These are phyloP conservation scores for Cantharis nigra DNA, from an alignment of 2,888 invertebrate species.

Conservation along the genomic window DNA sequence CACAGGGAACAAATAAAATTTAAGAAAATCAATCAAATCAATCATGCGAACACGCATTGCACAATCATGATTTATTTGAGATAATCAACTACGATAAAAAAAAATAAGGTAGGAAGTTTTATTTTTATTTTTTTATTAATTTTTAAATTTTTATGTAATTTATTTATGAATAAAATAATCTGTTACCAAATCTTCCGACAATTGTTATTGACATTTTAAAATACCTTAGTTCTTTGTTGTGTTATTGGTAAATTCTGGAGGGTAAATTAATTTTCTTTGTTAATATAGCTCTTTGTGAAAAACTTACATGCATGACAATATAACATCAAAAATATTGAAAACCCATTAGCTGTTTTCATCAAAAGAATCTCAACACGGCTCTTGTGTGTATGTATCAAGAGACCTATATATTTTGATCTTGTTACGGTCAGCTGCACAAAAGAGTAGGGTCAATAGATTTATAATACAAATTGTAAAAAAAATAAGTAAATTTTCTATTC, in stretches of 20 bases:
- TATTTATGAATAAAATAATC: no score
- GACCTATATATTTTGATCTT: slow-evolving; percentile 21
- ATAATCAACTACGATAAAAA: not conserved
- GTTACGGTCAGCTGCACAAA: slow-evolving; percentile 18
- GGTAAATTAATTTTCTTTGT: not conserved
- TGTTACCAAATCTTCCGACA: not conserved
- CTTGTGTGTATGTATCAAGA: slow-evolving; percentile 7
- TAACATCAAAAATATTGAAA: slow-evolving; percentile 20
- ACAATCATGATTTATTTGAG: not conserved
- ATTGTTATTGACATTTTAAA: not conserved
- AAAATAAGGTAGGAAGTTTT: no score
- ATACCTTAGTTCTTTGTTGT: not conserved
- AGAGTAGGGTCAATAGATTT: slow-evolving; percentile 9
- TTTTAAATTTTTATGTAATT: no score
- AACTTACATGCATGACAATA: slow-evolving; percentile 19
- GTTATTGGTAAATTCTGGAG: not conserved
- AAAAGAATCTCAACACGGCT: slow-evolving; percentile 16
- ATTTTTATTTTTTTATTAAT: no score
- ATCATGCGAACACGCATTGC: no score
- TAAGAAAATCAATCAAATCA: no score
- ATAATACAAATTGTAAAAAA: slow-evolving; percentile 14
- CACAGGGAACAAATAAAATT: not conserved
- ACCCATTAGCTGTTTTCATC: slow-evolving; percentile 20
- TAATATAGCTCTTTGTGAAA: slow-evolving; percentile 1
- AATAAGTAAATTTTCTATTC: slow-evolving; percentile 5